Evolutionary conservation across 2,113 vertebrate species (phyloP).

Genomic region (Heteronetta atricapilla): DNA sequence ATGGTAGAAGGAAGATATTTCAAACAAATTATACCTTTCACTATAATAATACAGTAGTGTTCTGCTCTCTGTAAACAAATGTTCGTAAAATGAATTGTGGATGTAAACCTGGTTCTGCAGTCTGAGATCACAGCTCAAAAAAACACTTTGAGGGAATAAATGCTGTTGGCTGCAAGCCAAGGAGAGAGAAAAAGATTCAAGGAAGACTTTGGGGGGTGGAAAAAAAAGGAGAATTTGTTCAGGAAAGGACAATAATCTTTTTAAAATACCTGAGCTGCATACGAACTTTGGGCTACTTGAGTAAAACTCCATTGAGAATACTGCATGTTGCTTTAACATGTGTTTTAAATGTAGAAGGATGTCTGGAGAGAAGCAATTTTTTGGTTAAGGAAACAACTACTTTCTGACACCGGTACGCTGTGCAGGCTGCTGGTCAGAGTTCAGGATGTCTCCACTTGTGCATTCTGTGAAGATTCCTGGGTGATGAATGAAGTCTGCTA

Average conservation of each 20-base stretch:
- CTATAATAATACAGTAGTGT: not conserved
- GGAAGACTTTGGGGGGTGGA: not conserved
- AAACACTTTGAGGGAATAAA: not conserved
- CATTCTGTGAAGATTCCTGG: not conserved
- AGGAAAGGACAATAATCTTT: not conserved
- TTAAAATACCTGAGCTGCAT: not conserved
- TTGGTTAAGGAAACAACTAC: not conserved
- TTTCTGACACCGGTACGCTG: rapidly evolving
- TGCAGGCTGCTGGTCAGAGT: not conserved
- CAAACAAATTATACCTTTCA: not conserved
- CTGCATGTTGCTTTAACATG: rapidly evolving
- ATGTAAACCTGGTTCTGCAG: not conserved
- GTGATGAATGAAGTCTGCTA: not conserved
- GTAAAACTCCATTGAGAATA: not conserved
- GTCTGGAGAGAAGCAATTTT: not conserved
- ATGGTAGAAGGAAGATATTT: not conserved
- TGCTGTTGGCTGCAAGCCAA: not conserved
- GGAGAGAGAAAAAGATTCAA: not conserved
- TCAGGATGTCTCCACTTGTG: not conserved
- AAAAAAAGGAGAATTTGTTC: not conserved
- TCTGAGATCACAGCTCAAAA: not conserved
- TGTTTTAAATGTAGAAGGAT: not conserved
- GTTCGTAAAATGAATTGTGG: not conserved
- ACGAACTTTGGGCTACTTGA: not conserved
- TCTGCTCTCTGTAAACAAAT: not conserved